Percentiles rank a stretch among this genome's conserved stretches.
phyloP scores from a whole-genome alignment of 2,888 invertebrate genomes.

The Itoplectis maculator region DNA sequence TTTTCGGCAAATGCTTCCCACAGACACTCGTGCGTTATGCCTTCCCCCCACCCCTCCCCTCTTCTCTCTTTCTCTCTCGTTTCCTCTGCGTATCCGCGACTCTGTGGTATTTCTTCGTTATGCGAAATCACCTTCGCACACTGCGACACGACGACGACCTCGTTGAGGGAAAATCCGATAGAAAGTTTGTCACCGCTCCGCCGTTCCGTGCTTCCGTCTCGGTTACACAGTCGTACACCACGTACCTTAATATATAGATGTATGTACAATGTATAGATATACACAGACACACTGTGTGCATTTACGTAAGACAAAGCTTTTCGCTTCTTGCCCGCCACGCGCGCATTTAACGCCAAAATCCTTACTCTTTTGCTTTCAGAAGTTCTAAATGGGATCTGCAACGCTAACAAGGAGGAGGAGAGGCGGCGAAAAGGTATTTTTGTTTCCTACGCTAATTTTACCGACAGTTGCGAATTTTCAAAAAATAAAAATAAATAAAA shows the following conservation, averaged over 20 bases:
- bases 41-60: too few species aligned
- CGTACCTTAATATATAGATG: background rate
- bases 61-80: conserved; percentile 22
- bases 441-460: conserved; percentile 1
- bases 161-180: conserved; percentile 67
- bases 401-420: conserved; percentile 83
- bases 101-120: conserved; percentile 64
- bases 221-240: conserved; percentile 50
- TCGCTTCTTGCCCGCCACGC: conserved; percentile 23
- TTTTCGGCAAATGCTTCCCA: conserved; percentile 43
- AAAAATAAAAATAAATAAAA: too few species aligned
- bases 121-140: conserved; percentile 29
- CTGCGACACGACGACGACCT: conserved; percentile 42
- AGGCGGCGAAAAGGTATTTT: conserved; percentile 83
- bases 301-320: conserved; percentile 46
- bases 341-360: conserved; percentile 60
- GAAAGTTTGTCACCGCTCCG: conserved; percentile 65
- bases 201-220: conserved; percentile 60
- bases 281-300: conserved; percentile 1
- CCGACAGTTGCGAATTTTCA: background rate
- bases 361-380: conserved; percentile 79
- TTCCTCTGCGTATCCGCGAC: background rate
- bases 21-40: conserved; percentile 12
- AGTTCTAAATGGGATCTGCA: conserved; percentile 84
- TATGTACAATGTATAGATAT: background rate